These are phyloP conservation scores for Serinus canaria DNA, from an alignment of 2,113 vertebrate species.

Conservation along the genomic window DNA sequence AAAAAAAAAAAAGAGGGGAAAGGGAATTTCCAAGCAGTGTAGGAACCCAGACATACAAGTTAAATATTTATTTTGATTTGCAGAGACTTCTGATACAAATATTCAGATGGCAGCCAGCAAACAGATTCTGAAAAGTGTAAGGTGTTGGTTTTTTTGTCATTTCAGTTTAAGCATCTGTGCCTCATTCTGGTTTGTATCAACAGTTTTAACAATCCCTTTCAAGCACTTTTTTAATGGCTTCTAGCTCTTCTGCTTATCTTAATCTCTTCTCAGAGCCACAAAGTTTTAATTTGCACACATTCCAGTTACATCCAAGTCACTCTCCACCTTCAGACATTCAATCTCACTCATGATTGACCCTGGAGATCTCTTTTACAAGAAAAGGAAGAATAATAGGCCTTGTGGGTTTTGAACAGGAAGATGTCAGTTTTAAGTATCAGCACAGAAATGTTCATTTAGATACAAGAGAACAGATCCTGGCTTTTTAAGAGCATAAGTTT, in stretches of 20 bases:
- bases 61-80: slow-evolving; percentile 37
- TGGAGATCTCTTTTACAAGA: not conserved
- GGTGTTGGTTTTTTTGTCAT: not conserved
- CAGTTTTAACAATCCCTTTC: not conserved
- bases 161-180: not conserved
- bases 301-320: not conserved
- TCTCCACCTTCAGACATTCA: not conserved
- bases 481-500: not conserved
- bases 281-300: not conserved
- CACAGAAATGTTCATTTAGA: not conserved
- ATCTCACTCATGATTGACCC: not conserved
- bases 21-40: not conserved
- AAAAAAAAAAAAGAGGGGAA: no score
- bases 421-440: not conserved
- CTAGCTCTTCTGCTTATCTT: not conserved
- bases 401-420: not conserved
- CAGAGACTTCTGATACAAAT: slow-evolving; percentile 21
- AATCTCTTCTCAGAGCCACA: not conserved
- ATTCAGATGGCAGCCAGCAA: not conserved
- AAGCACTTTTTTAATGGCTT: not conserved
- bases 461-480: not conserved
- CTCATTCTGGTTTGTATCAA: not conserved
- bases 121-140: not conserved
- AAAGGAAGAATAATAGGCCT: not conserved
- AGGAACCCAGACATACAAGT: not conserved